Base-by-base conservation (phyloP, 37 sponge, comb jelly and placozoan species). In the Crambe crambe region DNA sequence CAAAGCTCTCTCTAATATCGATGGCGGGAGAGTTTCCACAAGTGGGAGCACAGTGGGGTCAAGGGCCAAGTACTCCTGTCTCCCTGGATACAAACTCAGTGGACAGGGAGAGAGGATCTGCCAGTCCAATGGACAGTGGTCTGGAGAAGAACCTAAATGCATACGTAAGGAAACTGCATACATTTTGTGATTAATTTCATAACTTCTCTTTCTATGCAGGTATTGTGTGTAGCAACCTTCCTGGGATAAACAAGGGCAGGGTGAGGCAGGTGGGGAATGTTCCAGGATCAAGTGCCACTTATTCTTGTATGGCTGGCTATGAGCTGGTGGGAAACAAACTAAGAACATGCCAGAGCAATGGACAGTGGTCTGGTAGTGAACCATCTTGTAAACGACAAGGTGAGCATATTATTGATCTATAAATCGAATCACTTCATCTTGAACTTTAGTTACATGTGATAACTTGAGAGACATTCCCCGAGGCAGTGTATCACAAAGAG, bases 261-360 rank as follows among this genome's bases (percentile, higher is more conserved):
- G 86, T 93, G 0, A 30, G 30, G 17, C 17, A 36, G 3, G 29
- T 27, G 17, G 74, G 66, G 10, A 86, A 78, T 59, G 26, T 60
- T 22, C 70, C 59, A 31, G 78, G 85, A 0, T 61, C 85, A 29
- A 56, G 26, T 23, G 88, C 77, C 9, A 83, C 78, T 25, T 92
- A 84, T 60, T 59, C 44, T 29, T 92, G 92, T 64, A 87, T 37
- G 42, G 70, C 78, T 77, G 85, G 80, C 58, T 84, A 75, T 69
- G 66, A 47, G 25, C 70, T 83, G 56, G 70, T 63, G 17, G 85
- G 85, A 70, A 44, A 23, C 22, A 29, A 17, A 44, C 76, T 59
- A 23, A 84, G 85, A 37, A 75, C 67, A 1, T 89, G 90, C 43
- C 80, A 83, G 63, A 21, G 0, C 2, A 42, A 65, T 43, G 73